phyloP scores from a whole-genome alignment of 2,888 invertebrate species.

The Pycnomerus fuliginosus region DNA sequence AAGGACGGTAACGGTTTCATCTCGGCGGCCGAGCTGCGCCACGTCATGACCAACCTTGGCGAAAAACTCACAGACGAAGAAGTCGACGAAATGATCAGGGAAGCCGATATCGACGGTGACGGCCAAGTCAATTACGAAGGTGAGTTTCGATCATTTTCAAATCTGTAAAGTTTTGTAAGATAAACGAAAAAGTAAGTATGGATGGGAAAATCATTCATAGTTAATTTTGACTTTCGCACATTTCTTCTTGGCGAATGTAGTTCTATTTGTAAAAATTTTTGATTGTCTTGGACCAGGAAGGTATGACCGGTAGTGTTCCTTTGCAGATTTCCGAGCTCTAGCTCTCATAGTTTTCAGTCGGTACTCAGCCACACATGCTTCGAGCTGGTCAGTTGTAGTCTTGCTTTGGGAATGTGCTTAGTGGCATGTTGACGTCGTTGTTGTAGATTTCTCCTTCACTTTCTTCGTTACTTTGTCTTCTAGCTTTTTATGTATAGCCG shows the following conservation, averaged over 20 bases:
- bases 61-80: conserved; percentile 99
- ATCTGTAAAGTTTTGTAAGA: too few relatives aligned
- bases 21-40: conserved; percentile 96
- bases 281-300: conserved; percentile 22
- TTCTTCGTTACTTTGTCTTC: conserved; percentile 15
- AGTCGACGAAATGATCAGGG: conserved; percentile 99
- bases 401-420: conserved; percentile 40
- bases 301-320: conserved; percentile 55
- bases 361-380: conserved; percentile 56
- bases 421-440: conserved; percentile 31
- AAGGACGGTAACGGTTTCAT: conserved; percentile 99
- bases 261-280: neutral
- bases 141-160: conserved; percentile 40
- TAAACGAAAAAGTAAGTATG: neutral
- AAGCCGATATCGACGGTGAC: conserved; percentile 98
- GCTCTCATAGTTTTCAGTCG: conserved; percentile 73
- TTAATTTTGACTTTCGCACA: too few relatives aligned
- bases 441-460: conserved; percentile 21
- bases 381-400: conserved; percentile 54
- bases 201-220: neutral
- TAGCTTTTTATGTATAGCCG: conserved; percentile 12
- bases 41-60: conserved; percentile 99
- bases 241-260: neutral
- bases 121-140: conserved; percentile 99
- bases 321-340: conserved; percentile 78